A percentile compares a stretch with the other conserved stretches of the same genome.
Evolutionary conservation across 2,113 vertebrate species (phyloP).

Genomic region (Aptenodytes forsteri): DNA sequence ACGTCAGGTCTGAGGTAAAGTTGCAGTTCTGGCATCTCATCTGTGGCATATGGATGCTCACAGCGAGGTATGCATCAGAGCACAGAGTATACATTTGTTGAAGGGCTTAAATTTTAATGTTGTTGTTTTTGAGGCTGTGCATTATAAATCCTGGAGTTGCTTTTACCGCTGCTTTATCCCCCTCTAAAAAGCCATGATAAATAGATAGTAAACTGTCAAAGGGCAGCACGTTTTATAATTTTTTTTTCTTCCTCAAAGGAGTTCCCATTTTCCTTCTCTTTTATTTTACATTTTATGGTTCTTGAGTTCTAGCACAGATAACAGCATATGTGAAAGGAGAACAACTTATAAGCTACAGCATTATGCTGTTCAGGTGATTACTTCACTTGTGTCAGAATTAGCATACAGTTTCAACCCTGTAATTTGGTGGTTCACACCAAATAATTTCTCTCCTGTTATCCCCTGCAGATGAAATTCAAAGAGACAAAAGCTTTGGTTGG

Average conservation of each 20-base stretch:
- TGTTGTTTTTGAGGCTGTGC: background rate
- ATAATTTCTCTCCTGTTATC: background rate
- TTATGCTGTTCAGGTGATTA: background rate
- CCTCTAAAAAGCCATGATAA: background rate
- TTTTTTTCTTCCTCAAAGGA: background rate
- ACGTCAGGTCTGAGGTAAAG: background rate
- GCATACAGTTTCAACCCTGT: background rate
- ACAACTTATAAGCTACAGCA: background rate
- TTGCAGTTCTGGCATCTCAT: background rate
- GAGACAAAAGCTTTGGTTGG: background rate
- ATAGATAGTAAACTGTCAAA: background rate
- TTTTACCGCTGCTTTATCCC: background rate
- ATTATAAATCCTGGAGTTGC: background rate
- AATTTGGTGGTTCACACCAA: background rate
- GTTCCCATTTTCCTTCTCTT: background rate
- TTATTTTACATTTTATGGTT: background rate
- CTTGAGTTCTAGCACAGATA: background rate
- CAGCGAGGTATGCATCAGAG: background rate
- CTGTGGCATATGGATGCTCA: background rate
- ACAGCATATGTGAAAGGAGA: background rate
- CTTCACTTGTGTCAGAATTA: background rate
- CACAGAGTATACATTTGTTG: background rate
- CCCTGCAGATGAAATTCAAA: background rate
- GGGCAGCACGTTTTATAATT: background rate
- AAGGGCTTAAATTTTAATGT: background rate